Evolutionary conservation across 2,888 invertebrate genomes (phyloP), one percentile per base, ranked within the genome.

Genomic region (Nezara viridula): DNA sequence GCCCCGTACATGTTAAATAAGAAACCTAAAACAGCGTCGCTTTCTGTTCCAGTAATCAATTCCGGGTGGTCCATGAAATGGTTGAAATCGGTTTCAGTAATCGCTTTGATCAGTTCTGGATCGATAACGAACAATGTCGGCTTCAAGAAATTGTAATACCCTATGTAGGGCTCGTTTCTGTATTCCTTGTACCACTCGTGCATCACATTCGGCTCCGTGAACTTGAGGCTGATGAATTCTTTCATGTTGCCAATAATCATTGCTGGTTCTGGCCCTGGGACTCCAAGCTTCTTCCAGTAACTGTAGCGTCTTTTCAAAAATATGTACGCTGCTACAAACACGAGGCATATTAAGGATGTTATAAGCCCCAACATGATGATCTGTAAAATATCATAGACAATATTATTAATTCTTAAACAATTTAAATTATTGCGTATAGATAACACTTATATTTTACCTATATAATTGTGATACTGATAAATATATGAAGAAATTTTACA

Each of bases 21-120:
- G 0, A 44, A 66, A 14, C 44, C 19, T 9, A 49, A 6, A 66
- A 73, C 32, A 6, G 73, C 19, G 49, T 88, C 88, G n/a, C 21
- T 66, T 27, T 73, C 47, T 14, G 27, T 16, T 16, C 27, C 44
- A n/a, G 40, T 47, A 1, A 0, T 44, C 7, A 49, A 16, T 10
- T 24, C 5, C 19, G 88, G 88, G 40, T 66, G 88, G 55, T 88
- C 73, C 24, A n/a, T 66, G 44, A 88, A 88, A 40, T 66, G 40
- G 16, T 73, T 40, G 49, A 88, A 88, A 44, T 88, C 88, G 2
- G 14, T n/a, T 27, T 73, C 88, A 2, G 73, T 66, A 4, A 88
- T 44, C 1, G n/a, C 40, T 44, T 73, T 88, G 16, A 73, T 32
- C 27, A 88, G 44, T 9, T 88, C 66, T 5, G 40, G 47, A 12